Evolutionary conservation across 2,888 invertebrate genomes (phyloP), one percentile per base, ranked within the genome.

Genomic region (Caenorhabditis wallacei): DNA sequence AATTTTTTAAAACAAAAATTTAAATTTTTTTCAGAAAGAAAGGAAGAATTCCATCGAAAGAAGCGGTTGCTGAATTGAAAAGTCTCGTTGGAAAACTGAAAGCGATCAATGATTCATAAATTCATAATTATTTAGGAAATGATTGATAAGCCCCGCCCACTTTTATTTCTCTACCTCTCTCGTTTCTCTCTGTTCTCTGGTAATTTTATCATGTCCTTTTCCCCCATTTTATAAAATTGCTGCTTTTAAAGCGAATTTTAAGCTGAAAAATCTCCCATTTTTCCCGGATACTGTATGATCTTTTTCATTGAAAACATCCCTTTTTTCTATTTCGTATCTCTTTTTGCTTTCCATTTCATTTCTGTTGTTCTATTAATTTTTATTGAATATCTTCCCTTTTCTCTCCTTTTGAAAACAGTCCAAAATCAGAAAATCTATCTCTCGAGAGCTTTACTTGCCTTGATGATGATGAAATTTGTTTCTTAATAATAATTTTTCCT

Each of bases 401-500:
- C n/a, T n/a, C n/a, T n/a, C n/a, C n/a, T n/a, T n/a, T n/a, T n/a
- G n/a, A n/a, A n/a, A n/a, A n/a, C n/a, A n/a, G n/a, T n/a, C n/a
- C n/a, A n/a, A n/a, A 30, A 3, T 8, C 30, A 30, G 3, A 20
- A 22, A 20, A 54, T 13, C 2, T 26, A 11, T 61, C 37, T 51
- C 37, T 54, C 63, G 63, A 72, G 63, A 63, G 72, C 72, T 72
- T 72, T 72, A 63, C 37, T 72, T 72, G 61, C 72, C 54, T 72
- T 72, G 72, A 63, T 63, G 61, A 63, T 30, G 13, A 35, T 35
- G 18, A 57, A 16, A 30, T 30, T 30, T 30, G 4, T 30, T 8
- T 30, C 8, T 30, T 30, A 5, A 30, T 30, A 30, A 30, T 30
- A 5, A 5, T 30, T 8, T 30, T 30, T 3, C 8, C 8, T 30